Evolutionary conservation across 2,113 vertebrate genomes (phyloP), one percentile per base, ranked within the genome.

Genomic region (Oreochromis niloticus): DNA sequence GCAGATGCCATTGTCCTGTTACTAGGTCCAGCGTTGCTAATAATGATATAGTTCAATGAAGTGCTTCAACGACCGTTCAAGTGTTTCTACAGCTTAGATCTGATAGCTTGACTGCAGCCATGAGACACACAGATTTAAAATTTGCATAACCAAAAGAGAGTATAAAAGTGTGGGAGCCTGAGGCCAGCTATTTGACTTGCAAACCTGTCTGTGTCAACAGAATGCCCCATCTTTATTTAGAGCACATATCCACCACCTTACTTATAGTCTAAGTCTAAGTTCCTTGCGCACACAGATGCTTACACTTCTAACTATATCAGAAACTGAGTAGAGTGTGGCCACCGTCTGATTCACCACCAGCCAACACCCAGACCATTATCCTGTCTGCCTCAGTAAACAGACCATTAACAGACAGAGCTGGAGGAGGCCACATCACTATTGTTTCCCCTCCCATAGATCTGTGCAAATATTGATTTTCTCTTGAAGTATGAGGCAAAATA

Each of bases 381-480:
- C 93, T 6, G 93, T 93, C 93, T 90, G 93, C 93, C 94, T 95
- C 90, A 88, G 95, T 95, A 95, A 96, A 95, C 94, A 95, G 91
- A 93, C 94, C 95, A 95, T 95, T 95, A 96, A 93, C 94, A 93
- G 94, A 93, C 93, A 89, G 89, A 88, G 91, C 88, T 92, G 61
- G 92, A 94, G 85, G 93, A 93, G 83, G 87, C 94, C 88, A 91
- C 85, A 95, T 95, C 95, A 91, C 94, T 94, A 95, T 95, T 96
- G 94, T 95, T 95, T 94, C 86, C 93, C 91, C 91, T 94, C 90
- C 88, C 92, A 95, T 93, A 95, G 93, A 94, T 96, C 94, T 96
- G 94, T 90, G 91, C 94, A 96, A 95, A 95, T 96, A 96, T 95
- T 96, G 95, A 96, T 96, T 92, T 92, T 89, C 88, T 94, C 91